Conservation (phyloP, 2,888 invertebrate genomes). For the Lysandra bellargus region DNA sequence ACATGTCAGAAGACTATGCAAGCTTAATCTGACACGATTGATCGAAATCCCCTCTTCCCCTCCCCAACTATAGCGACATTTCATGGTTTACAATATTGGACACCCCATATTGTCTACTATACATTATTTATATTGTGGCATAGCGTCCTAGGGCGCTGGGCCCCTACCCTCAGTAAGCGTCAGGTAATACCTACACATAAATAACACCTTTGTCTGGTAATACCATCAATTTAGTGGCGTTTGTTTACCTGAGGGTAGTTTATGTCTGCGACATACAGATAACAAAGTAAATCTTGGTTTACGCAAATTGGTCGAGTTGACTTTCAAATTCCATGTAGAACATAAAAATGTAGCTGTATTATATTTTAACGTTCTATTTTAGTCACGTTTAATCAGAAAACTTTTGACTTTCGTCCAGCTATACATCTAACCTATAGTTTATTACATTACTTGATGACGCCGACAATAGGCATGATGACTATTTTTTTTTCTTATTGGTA, state of each 20-base stretch:
- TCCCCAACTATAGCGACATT: no score
- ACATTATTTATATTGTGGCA: neutral
- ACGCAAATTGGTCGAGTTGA: neutral
- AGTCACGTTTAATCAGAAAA: no score
- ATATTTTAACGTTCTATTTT: neutral
- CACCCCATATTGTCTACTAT: neutral
- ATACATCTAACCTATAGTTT: no score
- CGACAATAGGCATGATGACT: no score
- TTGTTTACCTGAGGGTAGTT: slow-evolving; percentile 44
- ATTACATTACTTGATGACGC: no score
- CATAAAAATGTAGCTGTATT: neutral
- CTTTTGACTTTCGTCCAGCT: no score
- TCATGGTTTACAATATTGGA: no score
- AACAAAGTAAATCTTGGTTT: slow-evolving; percentile 8
- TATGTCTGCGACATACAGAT: slow-evolving; percentile 18
- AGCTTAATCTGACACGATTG: no score
- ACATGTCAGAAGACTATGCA: no score
- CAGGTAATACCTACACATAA: slow-evolving; percentile 75
- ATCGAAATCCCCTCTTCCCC: no score
- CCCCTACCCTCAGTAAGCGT: slow-evolving; percentile 69
- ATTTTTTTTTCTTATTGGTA: no score
- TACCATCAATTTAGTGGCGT: slow-evolving; percentile 62
- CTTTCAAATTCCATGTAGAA: neutral
- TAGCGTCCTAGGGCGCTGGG: slow-evolving; percentile 36
- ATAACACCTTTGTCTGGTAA: slow-evolving; percentile 70